Percentiles rank a stretch among this genome's conserved stretches.
phyloP scores from a whole-genome alignment of 1,140 invertebrate species.

The Tetragonula clypearis region DNA sequence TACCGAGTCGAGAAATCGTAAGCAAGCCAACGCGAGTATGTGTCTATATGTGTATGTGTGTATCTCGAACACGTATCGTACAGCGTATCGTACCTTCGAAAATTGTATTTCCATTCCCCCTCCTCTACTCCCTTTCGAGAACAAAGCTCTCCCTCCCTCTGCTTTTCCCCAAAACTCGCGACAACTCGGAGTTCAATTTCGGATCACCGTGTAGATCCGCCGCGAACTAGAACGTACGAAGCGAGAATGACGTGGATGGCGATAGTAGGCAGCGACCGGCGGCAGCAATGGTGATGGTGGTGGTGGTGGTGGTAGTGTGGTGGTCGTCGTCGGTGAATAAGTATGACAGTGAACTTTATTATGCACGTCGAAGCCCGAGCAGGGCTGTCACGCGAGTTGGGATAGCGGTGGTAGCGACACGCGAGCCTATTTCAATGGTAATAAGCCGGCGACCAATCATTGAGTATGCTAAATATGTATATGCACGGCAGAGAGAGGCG shows the following conservation, averaged over 20 bases:
- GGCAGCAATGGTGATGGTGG: background rate
- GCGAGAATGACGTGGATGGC: background rate
- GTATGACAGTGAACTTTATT: constrained; percentile 71
- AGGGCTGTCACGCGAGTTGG: constrained; percentile 64
- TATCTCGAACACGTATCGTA: no score
- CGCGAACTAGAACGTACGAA: background rate
- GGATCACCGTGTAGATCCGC: background rate
- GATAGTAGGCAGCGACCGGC: background rate
- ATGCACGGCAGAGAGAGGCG: constrained; percentile 3
- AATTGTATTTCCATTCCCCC: no score
- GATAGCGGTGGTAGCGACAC: constrained; percentile 49
- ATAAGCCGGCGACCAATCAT: constrained; percentile 70
- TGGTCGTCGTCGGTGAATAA: constrained; percentile 47
- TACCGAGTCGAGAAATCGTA: no score
- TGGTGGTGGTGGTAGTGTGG: background rate
- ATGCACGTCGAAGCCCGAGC: constrained; percentile 62
- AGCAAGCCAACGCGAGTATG: no score
- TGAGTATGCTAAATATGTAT: constrained; percentile 69
- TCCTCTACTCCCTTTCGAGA: background rate
- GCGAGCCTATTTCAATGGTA: constrained; percentile 73
- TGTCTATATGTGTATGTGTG: no score
- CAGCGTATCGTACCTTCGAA: no score
- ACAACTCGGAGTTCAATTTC: background rate
- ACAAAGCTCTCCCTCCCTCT: no score
- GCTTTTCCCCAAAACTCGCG: background rate